Evolutionary conservation across 2,113 vertebrate genomes (phyloP), one percentile per base, ranked within the genome.

Genomic region (Myotis lucifugus): DNA sequence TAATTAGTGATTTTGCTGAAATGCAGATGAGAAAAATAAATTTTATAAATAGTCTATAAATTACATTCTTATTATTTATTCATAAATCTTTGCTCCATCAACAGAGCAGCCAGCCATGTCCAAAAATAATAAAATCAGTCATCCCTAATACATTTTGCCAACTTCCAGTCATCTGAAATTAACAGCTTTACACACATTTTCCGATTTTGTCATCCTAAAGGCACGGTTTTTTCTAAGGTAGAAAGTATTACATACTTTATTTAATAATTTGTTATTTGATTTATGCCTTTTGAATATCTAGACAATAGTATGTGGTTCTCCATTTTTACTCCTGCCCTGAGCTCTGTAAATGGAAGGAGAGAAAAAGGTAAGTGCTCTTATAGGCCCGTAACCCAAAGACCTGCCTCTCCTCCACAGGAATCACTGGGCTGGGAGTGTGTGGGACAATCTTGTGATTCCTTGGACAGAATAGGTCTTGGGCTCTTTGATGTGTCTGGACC

Each of bases 1-100:
- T 90, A 90, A 92, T 91, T 82, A 85, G 78, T 76, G 42, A 96
- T 85, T 94, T 95, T 74, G 18, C 11, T 88, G 59, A 93, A 85
- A 96, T 92, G 46, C 42, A 91, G 67, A 69, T 18, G 48, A 95
- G 52, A 74, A 81, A 88, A 90, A 88, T 67, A 77, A 82, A 86
- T 76, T 91, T 70, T 77, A 66, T 37, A 73, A 90, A 59, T 37
- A 78, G 87, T 72, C 79, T 90, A 93, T 67, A 88, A 89, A 93
- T 91, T 88, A 50, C 11, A 8, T 67, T 27, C 46, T 69, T 66
- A 79, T 84, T 78, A 90, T 85, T 82, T 88, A 91, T 64, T 86
- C 79, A 59, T 89, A 91, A 89, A 95, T 97, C 61, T 93, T 83
- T 89, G 29, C 29, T 66, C n/a, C 19, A 92, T 85, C 52, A 93